Evolutionary conservation across 92 coral and sea anemone genomes (phyloP), one percentile per base, ranked within the genome.

Genomic region (Diadumene lineata): DNA sequence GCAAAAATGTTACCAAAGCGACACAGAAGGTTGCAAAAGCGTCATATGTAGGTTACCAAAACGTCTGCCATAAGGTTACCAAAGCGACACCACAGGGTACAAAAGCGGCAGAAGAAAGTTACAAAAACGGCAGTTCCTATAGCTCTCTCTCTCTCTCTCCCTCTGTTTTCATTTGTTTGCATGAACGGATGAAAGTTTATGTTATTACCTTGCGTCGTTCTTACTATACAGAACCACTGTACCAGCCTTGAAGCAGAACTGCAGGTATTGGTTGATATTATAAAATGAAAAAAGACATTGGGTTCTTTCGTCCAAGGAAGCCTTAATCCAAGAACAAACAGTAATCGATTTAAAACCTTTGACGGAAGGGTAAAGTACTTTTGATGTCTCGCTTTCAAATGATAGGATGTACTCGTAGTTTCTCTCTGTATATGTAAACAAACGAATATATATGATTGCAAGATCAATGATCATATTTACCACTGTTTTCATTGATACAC

Each of bases 201-300:
- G 48, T 38, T 38, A 38, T 13, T 62, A 62, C 68, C 68, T 62
- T 0, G 4, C 31, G 3, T 62, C 43, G 31, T 62, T 28, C 13
- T 13, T 23, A 3, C 29, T 38, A 31, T 28, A 7, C 2, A 62
- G 15, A 28, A 62, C 0, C 27, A 28, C 33, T 25, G 24, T 19
- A 23, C 13, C 15, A 0, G 62, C 44, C n/a, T 31, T 56, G 26
- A 72, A 29, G 32, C 76, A 72, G 16, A 72, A 19, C 25, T 72
- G 76, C 31, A 72, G 57, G 17, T 62, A 55, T 34, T 72, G 76
- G 13, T 72, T 7, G 15, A 34, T 73, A 29, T 66, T 78, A 46
- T 66, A 78, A 11, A 78, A 48, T 9, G 74, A 64, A 44, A 78
- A 67, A 15, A 78, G 57, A 29, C 82, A 69, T 48, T 78, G 75